phyloP scores from a whole-genome alignment of 1,140 invertebrate species.

The Rhagoletis zephyria region DNA sequence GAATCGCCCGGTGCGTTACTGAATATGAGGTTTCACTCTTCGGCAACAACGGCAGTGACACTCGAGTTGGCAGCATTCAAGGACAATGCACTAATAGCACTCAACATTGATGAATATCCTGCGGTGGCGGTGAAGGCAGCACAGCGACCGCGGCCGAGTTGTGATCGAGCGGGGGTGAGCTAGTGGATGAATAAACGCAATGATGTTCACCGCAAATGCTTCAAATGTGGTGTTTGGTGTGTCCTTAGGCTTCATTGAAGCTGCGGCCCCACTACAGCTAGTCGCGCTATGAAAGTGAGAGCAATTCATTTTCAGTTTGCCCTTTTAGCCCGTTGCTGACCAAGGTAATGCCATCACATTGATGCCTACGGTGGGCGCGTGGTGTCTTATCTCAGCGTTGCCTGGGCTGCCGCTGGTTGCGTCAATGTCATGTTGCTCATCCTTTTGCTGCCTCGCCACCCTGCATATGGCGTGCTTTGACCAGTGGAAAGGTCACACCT shows the following conservation, averaged over 20 bases:
- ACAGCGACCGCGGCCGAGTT: background rate
- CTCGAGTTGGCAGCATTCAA: constrained; percentile 15
- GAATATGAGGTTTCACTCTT: background rate
- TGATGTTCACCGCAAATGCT: background rate
- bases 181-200: background rate
- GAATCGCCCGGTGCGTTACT: background rate
- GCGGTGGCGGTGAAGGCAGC: background rate
- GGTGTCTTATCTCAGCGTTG: background rate
- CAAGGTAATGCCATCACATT: background rate
- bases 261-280: background rate
- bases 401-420: background rate
- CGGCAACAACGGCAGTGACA: background rate
- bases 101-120: constrained; percentile 38
- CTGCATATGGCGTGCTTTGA: background rate
- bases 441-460: background rate
- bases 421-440: background rate
- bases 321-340: background rate
- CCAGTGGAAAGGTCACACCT: background rate
- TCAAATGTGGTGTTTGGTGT: constrained; percentile 26
- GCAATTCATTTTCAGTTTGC: background rate
- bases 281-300: background rate
- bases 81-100: constrained; percentile 25
- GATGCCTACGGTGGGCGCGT: too few relatives aligned
- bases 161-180: background rate
- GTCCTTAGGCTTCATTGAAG: background rate